Conservation (phyloP, 2,113 vertebrate species). For the Clarias macrocephalus region DNA sequence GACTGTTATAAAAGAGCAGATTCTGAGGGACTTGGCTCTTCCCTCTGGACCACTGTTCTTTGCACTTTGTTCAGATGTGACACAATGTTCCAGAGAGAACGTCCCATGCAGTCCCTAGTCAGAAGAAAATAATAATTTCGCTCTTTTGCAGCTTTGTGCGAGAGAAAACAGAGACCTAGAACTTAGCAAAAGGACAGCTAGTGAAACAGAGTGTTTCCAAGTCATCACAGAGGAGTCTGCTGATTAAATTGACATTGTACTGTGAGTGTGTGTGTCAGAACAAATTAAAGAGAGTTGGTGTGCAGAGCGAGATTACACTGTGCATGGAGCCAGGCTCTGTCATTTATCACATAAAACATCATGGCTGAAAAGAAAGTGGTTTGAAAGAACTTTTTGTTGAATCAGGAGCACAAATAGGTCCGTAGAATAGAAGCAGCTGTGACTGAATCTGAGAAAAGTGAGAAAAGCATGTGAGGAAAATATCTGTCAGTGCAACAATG, state of each 20-base stretch:
- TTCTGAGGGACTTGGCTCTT: neutral
- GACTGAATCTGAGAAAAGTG: neutral
- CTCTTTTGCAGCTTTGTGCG: neutral
- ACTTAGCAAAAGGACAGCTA: neutral
- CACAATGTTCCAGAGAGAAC: conserved; percentile 33
- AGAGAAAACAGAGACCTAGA: neutral
- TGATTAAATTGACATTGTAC: neutral
- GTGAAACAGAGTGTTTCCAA: neutral
- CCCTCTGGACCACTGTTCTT: neutral
- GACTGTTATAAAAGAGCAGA: neutral
- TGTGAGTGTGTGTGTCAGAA: neutral
- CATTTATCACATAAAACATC: conserved; percentile 4
- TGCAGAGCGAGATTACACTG: conserved; percentile 12
- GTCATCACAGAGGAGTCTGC: neutral
- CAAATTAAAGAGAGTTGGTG: neutral
- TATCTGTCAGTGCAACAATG: neutral
- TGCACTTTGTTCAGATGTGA: neutral
- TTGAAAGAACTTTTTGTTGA: neutral
- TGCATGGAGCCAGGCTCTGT: neutral
- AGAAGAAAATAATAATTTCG: neutral
- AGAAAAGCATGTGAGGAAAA: neutral
- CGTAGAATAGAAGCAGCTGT: neutral
- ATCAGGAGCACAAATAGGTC: neutral
- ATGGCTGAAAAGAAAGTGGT: neutral
- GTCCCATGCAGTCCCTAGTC: conserved; percentile 2